phyloP scores from a whole-genome alignment of 2,797 vertebrate species.

The Rhodeus uyekii region DNA sequence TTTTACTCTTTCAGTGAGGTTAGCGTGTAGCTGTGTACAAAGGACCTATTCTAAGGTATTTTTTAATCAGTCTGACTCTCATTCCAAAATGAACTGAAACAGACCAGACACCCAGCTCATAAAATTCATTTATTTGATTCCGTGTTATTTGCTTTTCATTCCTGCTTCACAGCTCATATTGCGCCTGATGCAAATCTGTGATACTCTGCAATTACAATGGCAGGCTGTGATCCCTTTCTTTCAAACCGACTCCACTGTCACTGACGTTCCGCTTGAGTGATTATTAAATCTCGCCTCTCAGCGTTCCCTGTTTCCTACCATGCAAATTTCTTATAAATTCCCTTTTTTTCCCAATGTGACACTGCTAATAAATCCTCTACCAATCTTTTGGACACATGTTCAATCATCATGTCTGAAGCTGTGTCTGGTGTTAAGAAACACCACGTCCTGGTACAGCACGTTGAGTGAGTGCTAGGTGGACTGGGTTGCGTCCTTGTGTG shows the following conservation, averaged over 20 bases:
- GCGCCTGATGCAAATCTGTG: conserved; percentile 50
- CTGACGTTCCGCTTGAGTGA: not conserved
- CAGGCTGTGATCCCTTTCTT: conserved; percentile 39
- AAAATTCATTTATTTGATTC: conserved; percentile 52
- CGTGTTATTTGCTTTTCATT: conserved; percentile 51
- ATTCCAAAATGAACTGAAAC: conserved; percentile 51
- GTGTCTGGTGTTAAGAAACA: conserved; percentile 14
- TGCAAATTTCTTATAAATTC: conserved; percentile 15
- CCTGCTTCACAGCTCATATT: conserved; percentile 53
- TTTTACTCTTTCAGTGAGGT: conserved; percentile 37
- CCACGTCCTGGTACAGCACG: conserved; percentile 52
- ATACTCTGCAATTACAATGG: conserved; percentile 40
- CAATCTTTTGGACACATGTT: conserved; percentile 11
- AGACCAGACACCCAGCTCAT: conserved; percentile 47
- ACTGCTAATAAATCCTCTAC: conserved; percentile 6
- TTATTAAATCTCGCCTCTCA: conserved; percentile 54
- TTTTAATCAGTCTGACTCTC: conserved; percentile 53
- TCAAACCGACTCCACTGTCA: conserved; percentile 1
- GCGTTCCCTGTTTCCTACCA: conserved; percentile 1
- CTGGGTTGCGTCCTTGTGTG: conserved; percentile 73
- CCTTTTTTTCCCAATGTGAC: not conserved
- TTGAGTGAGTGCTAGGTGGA: conserved; percentile 62
- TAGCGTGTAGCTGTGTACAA: conserved; percentile 42
- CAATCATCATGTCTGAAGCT: conserved; percentile 23
- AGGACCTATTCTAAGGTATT: conserved; percentile 34